phyloP scores from a whole-genome alignment of 2,797 vertebrate species.

The Botia almorhae region DNA sequence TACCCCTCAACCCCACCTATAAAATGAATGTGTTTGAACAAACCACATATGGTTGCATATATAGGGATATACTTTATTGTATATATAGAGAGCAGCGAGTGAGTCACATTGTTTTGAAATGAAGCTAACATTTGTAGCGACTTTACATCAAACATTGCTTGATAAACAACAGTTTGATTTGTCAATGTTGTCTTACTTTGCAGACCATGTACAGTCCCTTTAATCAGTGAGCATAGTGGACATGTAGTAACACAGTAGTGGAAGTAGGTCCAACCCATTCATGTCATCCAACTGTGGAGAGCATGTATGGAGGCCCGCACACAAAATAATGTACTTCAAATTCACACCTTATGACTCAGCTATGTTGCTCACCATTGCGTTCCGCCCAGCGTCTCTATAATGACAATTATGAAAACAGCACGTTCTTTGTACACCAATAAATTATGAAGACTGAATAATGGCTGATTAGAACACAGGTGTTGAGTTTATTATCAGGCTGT shows the following conservation, averaged over 20 bases:
- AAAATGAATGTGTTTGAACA: too few species aligned
- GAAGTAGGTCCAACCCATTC: constrained; percentile 38
- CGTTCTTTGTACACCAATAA: neutral
- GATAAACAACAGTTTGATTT: neutral
- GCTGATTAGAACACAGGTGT: constrained; percentile 10
- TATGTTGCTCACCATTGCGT: constrained; percentile 23
- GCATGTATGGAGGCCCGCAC: neutral
- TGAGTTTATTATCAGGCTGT: neutral
- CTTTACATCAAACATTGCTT: neutral
- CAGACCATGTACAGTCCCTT: neutral
- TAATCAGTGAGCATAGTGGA: constrained; percentile 46
- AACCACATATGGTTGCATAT: neutral
- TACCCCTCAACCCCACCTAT: too few species aligned
- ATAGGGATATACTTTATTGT: too few species aligned
- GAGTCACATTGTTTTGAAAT: neutral
- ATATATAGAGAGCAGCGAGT: too few species aligned
- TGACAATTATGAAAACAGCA: constrained; percentile 18
- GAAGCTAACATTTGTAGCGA: neutral
- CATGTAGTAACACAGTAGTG: constrained; percentile 44
- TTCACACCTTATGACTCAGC: constrained; percentile 14
- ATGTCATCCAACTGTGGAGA: constrained; percentile 6
- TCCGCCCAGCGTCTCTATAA: constrained; percentile 29
- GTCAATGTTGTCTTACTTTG: neutral
- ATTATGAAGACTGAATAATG: constrained; percentile 12
- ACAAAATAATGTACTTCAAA: constrained; percentile 20